Conservation (phyloP, 2,888 invertebrate species). For the Agrotis ipsilon region DNA sequence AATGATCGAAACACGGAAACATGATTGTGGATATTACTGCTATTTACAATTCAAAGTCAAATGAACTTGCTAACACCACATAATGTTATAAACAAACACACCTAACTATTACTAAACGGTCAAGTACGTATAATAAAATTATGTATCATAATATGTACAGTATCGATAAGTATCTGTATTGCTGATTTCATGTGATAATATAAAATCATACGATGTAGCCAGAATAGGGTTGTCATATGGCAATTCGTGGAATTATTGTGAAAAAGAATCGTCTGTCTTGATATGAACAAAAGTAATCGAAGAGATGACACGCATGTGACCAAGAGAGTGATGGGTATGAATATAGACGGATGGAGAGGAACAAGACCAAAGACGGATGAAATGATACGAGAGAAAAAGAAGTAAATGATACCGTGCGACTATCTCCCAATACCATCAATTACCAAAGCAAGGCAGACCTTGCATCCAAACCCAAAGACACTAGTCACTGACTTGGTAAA, state of each 20-base stretch:
- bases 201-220: conserved; percentile 13
- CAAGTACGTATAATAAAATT: conserved; percentile 32
- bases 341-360: no score
- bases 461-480: no score
- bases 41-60: not conserved
- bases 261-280: no score
- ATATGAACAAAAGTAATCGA: no score
- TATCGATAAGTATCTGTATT: conserved; percentile 25
- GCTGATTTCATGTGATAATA: conserved; percentile 40
- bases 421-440: no score
- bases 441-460: no score
- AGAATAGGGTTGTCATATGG: conserved; percentile 27
- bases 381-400: no score
- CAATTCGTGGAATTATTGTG: not conserved
- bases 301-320: no score
- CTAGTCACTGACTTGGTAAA: no score
- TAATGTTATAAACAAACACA: conserved; percentile 29
- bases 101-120: conserved; percentile 26
- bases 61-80: not conserved
- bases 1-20: not conserved
- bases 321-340: no score
- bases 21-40: not conserved
- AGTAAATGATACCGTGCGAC: no score
- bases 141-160: conserved; percentile 16
- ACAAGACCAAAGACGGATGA: no score